Evolutionary conservation across 2,113 vertebrate species (phyloP).

Genomic region (Octodon degus): DNA sequence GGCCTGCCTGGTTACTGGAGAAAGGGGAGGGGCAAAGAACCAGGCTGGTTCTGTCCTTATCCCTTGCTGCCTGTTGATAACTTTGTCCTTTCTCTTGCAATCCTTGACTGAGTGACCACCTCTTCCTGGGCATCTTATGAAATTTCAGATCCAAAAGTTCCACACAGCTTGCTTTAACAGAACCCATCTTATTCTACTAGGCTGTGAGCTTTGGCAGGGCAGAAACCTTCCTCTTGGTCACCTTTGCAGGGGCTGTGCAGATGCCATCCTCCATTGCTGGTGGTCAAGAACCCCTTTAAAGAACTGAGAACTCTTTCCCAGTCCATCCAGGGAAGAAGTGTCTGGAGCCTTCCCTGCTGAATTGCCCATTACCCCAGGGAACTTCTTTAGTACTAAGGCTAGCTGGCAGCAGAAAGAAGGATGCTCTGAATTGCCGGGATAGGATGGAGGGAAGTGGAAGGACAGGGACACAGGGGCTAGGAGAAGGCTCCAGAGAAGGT

Average conservation of each 20-base stretch:
- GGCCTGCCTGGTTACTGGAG: background rate
- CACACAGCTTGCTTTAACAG: background rate
- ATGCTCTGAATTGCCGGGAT: background rate
- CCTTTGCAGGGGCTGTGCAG: background rate
- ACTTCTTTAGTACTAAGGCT: background rate
- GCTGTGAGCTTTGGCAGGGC: background rate
- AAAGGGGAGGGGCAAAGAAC: background rate
- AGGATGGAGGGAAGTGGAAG: no score
- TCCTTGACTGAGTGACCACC: background rate
- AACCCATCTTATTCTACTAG: accelerated
- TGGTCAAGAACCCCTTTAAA: background rate
- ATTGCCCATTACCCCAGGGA: background rate
- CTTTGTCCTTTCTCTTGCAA: background rate
- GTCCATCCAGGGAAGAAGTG: background rate
- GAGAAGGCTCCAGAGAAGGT: background rate
- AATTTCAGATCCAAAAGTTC: background rate
- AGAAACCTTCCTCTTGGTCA: background rate
- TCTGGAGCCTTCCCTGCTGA: background rate
- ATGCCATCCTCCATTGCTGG: background rate
- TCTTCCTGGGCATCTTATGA: background rate
- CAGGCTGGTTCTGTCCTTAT: background rate
- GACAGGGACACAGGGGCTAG: background rate
- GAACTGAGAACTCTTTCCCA: background rate
- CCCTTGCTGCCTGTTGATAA: background rate
- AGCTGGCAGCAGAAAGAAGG: background rate